Base-by-base conservation (phyloP, 2,888 invertebrate species). In the Coronaproctus castanopsis region DNA sequence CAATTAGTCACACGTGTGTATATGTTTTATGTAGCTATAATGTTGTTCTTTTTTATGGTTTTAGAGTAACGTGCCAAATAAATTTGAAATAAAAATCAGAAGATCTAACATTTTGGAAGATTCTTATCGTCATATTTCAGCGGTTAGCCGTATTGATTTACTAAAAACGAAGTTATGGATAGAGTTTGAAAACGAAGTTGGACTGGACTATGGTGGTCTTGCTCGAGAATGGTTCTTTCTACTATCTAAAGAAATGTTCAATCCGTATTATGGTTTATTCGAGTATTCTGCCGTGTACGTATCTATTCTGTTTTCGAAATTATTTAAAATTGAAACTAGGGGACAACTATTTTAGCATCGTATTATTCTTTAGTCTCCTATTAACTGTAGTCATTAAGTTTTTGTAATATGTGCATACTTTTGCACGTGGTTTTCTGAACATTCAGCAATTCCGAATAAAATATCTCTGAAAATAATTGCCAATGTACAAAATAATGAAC, bases 151-250 rank as follows among this genome's bases (percentile, higher is more conserved):
- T 68, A 81, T 91, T 62, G 96, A 96, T 71, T 77, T 93, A 70
- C 78, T 98, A 66, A 95, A 95, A 76, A 92, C 96, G 58, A 97
- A 97, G 75, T 76, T 98, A 59, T 98, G 97, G 97, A 87, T 98
- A 58, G 96, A 97, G 75, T 98, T 98, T 74, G 95, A 96, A 71
- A 90, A 92, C 2, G 98, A 98, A 75, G 87, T 91, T 52, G 96
- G 96, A 19, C 72, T 83, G 75, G 97, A 97, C 75, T 97, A 97
- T 73, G 96, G 96, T 59, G 96, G 96, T 19, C 78, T 96, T 57
- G 90, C 95, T 0, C 79, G 97, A 62, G 97, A 98, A 75, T 97
- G 96, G 95, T 98, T 98, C 78, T 98, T 95, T 78, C 79, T 97
- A 23, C 76, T 98, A 14, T 97, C 96, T 1, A 95, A 95, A 73